Evolutionary conservation across 2,797 vertebrate species (phyloP).

Genomic region (Momotus momota): DNA sequence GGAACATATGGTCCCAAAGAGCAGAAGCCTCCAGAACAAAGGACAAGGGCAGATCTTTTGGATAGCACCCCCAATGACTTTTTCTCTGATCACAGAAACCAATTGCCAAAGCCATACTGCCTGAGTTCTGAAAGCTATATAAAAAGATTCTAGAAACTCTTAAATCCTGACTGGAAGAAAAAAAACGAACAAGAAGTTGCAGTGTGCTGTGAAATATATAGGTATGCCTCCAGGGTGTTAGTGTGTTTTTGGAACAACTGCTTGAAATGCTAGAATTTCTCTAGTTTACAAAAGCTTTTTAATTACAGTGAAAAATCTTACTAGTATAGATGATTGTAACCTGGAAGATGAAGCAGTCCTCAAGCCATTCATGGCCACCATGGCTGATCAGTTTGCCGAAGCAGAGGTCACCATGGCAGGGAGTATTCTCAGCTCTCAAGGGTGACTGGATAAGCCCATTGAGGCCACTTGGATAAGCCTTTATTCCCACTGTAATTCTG

Average conservation of each 20-base stretch:
- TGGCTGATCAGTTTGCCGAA: background rate
- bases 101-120: background rate
- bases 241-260: background rate
- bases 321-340: background rate
- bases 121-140: background rate
- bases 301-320: background rate
- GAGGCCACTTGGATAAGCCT: background rate
- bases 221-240: background rate
- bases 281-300: background rate
- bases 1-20: background rate
- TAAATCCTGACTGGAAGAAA: background rate
- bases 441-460: background rate
- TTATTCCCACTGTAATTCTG: background rate
- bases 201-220: background rate
- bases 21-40: background rate
- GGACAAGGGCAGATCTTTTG: rapidly evolving
- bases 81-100: background rate
- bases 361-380: background rate
- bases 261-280: background rate
- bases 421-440: background rate
- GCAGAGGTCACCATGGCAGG: background rate
- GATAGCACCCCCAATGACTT: background rate
- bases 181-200: background rate
- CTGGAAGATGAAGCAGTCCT: background rate
- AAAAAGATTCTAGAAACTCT: background rate